These are phyloP conservation scores for Buathra laborator DNA, from an alignment of 2,888 invertebrate genomes.

Conservation along the genomic window DNA sequence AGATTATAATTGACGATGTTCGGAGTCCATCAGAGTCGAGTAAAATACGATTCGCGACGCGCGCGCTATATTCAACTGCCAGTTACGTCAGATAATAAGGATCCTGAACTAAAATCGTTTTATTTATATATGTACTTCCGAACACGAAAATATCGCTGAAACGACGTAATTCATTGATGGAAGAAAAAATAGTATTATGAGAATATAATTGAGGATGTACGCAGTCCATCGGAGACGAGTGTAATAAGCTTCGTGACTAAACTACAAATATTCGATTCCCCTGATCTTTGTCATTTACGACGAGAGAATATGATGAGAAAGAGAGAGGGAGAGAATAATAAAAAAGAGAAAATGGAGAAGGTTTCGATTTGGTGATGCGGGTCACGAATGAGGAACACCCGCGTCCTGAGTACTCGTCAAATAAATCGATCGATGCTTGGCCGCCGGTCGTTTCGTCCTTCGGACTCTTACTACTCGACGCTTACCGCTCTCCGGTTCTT, in stretches of 20 bases:
- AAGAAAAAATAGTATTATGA: conserved; percentile 19
- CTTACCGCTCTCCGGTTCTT: not conserved
- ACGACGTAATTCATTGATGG: not conserved
- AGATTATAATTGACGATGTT: conserved; percentile 23
- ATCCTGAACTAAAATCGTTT: too few species aligned
- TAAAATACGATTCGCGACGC: conserved; percentile 20
- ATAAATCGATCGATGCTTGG: conserved; percentile 56
- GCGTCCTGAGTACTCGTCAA: conserved; percentile 47
- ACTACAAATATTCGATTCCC: conserved; percentile 30
- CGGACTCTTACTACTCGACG: conserved; percentile 8
- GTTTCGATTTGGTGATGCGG: conserved; percentile 58
- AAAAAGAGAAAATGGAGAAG: conserved; percentile 34
- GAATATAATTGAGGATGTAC: conserved; percentile 17
- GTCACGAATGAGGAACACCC: conserved; percentile 62
- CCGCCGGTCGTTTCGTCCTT: conserved; percentile 12
- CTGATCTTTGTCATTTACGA: conserved; percentile 56
- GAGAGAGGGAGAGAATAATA: not conserved
- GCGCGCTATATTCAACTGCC: too few species aligned
- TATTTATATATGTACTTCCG: not conserved
- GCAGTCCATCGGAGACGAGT: conserved; percentile 30
- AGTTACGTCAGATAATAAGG: too few species aligned
- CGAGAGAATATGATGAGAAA: conserved; percentile 18
- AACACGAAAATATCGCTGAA: not conserved
- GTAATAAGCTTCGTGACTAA: conserved; percentile 58
- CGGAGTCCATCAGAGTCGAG: conserved; percentile 21